Evolutionary conservation across 1,140 invertebrate genomes (phyloP).

Genomic region (Ooceraea biroi): DNA sequence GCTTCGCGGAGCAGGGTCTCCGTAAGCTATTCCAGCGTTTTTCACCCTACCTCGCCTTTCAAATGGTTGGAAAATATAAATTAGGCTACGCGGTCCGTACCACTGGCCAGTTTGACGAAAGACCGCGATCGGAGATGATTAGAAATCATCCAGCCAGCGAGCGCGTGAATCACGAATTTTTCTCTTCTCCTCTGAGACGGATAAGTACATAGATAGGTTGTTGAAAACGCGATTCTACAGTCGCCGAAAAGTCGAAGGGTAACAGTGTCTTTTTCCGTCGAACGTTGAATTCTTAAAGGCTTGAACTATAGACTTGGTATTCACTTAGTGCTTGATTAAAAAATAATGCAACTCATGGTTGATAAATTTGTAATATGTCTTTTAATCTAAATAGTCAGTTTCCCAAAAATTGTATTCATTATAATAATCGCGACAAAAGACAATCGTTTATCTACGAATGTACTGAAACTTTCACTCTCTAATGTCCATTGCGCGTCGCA

Average conservation of each 20-base stretch:
- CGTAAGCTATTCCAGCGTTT: conserved; percentile 57
- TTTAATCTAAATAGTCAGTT: neutral
- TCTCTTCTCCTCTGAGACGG: neutral
- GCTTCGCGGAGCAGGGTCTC: conserved; percentile 63
- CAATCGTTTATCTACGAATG: neutral
- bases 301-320: neutral
- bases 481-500: neutral
- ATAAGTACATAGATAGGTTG: neutral
- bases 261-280: neutral
- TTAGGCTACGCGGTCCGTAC: conserved; percentile 73
- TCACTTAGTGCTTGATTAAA: neutral
- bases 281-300: neutral
- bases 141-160: conserved; percentile 60
- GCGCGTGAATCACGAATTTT: conserved; percentile 24
- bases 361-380: conserved; percentile 3
- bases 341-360: conserved; percentile 8
- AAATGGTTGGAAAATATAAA: conserved; percentile 82
- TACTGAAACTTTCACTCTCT: neutral
- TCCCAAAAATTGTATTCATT: neutral
- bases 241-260: neutral
- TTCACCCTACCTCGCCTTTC: conserved; percentile 70
- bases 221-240: neutral
- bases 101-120: conserved; percentile 77
- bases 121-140: conserved; percentile 74
- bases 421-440: conserved; percentile 15